Evolutionary conservation across 2,113 vertebrate genomes (phyloP), one percentile per base, ranked within the genome.

Genomic region (Seriola dumerili): DNA sequence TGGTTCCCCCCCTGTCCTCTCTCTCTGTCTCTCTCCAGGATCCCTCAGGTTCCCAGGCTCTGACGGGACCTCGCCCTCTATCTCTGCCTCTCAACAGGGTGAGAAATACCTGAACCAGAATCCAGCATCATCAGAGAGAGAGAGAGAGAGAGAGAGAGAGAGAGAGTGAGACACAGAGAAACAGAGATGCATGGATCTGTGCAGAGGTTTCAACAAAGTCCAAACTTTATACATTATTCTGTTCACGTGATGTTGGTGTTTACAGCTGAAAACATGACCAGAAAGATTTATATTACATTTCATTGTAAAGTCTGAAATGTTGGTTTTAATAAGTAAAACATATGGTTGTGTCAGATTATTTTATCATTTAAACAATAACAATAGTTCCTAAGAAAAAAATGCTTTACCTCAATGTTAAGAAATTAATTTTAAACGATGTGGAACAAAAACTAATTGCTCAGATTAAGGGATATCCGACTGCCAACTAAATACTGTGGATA

Each of bases 41-140:
- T 81, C 91, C 86, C 66, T 85, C 82, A 78, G 88, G 87, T 82
- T 91, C 93, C 81, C 87, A 83, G 83, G 88, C 83, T 57, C 21
- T 2, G 68, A 75, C 55, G 25, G 90, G 87, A 86, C 83, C 84
- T 79, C 25, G 50, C 88, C 84, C 81, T 84, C 78, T 23, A 38
- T 67, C 81, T 86, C 69, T 67, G 62, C 71, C 85, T 91, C 86
- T 90, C 94, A 92, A 59, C 87, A 76, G 61, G 75, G 90, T 95
- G 93, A 95, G 92, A 97, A 96, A 96, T 95, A 92, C 75, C 91
- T 88, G 84, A 89, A 44, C n/a, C 68, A 54, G 76, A 83, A 82
- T 59, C 23, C 69, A 65, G 85, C 71, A 76, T 63, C 71, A 74
- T 42, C 40, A 71, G 65, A 69, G 78, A 77, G 29, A 74, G 32